Percentiles rank a stretch among this genome's conserved stretches.
These are phyloP conservation scores for Syngnathoides biaculeatus DNA, from an alignment of 2,113 vertebrate species.

Conservation along the genomic window DNA sequence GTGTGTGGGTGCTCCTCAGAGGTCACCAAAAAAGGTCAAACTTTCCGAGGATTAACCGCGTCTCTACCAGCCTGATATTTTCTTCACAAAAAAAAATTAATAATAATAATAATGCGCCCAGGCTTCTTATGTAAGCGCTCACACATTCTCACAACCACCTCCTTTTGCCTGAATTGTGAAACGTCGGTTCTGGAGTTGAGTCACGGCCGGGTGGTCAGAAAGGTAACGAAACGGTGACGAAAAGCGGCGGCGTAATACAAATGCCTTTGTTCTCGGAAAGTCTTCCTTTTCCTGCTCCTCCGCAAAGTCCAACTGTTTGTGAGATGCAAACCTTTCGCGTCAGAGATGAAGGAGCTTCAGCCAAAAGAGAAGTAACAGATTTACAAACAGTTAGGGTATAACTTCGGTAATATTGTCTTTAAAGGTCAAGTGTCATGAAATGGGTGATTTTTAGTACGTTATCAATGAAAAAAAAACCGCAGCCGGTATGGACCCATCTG, in stretches of 20 bases:
- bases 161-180: conserved; percentile 54
- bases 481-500: too few species aligned
- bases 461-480: too few species aligned
- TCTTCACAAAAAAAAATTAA: conserved; percentile 37
- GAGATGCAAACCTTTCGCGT: conserved; percentile 24
- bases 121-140: conserved; percentile 39
- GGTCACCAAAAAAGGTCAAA: too few species aligned
- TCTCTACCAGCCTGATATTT: conserved; percentile 4
- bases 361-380: conserved; percentile 26
- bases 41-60: background rate
- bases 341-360: conserved; percentile 20
- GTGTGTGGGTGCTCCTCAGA: too few species aligned
- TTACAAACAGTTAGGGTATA: background rate
- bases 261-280: conserved; percentile 31
- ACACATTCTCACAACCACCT: conserved; percentile 49
- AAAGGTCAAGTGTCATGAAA: too few species aligned
- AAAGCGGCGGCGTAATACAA: conserved; percentile 29
- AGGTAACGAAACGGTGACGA: conserved; percentile 24
- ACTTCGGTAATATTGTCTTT: too few species aligned
- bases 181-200: conserved; percentile 45
- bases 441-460: too few species aligned
- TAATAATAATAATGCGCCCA: conserved; percentile 23
- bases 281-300: conserved; percentile 13
- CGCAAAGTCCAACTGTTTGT: conserved; percentile 16
- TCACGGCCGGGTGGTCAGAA: conserved; percentile 44